Percentiles rank a stretch among this genome's conserved stretches.
These are phyloP conservation scores for Lucilia sericata DNA, from an alignment of 1,140 invertebrate genomes.

Conservation along the genomic window DNA sequence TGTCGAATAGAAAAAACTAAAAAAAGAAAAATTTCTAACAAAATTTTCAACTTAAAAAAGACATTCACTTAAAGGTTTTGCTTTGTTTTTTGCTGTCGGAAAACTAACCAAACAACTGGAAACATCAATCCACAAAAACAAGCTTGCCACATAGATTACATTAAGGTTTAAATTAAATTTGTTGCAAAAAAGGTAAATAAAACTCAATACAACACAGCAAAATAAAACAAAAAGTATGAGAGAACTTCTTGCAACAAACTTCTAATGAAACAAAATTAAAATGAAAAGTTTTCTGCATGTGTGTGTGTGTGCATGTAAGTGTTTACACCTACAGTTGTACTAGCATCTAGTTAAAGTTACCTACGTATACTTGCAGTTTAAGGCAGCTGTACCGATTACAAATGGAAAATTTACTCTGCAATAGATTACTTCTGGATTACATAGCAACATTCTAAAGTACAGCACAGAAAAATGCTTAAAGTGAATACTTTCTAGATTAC, in stretches of 20 bases:
- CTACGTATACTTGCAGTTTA: too few species aligned
- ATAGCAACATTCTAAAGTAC: too few species aligned
- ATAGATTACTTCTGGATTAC: too few species aligned
- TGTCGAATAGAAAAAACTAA: too few species aligned
- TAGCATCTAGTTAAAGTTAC: too few species aligned
- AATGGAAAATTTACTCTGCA: too few species aligned
- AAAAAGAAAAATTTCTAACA: neutral
- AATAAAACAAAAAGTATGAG: neutral
- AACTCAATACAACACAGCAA: neutral
- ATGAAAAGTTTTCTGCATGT: neutral
- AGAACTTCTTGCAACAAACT: neutral
- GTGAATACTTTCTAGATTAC: too few species aligned
- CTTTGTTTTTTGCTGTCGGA: neutral
- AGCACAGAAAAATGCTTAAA: too few species aligned
- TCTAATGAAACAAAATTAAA: slow-evolving; percentile 17
- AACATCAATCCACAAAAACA: slow-evolving; percentile 16
- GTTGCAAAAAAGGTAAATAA: neutral
- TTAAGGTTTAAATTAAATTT: slow-evolving; percentile 18
- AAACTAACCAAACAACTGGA: neutral
- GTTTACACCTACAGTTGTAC: neutral
- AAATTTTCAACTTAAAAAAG: neutral
- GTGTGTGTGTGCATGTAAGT: neutral
- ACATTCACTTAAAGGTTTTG: neutral
- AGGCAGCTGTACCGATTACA: too few species aligned
- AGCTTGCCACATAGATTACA: neutral